Conservation (phyloP, 2,888 invertebrate genomes). For the Dryadula phaetusa region DNA sequence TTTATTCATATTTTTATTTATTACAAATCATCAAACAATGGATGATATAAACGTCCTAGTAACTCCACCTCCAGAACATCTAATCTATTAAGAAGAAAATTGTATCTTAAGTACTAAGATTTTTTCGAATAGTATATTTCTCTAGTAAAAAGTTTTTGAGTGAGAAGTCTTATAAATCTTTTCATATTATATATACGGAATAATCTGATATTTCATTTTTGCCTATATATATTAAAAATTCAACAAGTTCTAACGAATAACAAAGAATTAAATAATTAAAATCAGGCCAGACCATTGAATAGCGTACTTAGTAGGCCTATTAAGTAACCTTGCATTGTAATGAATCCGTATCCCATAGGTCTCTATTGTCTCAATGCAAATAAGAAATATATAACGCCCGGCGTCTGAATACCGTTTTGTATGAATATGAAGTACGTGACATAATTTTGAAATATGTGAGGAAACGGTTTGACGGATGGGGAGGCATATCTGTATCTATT, state of each 20-base stretch:
- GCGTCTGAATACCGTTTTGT: slow-evolving; percentile 29
- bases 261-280: neutral
- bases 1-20: no score
- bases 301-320: slow-evolving; percentile 9
- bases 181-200: no score
- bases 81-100: no score
- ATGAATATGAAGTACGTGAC: slow-evolving; percentile 36
- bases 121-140: no score
- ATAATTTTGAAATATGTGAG: slow-evolving; percentile 18
- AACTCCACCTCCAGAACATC: no score
- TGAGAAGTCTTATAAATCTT: no score
- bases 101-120: no score
- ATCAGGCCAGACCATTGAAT: neutral
- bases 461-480: neutral
- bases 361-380: slow-evolving; percentile 38
- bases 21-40: no score
- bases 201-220: neutral
- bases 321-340: slow-evolving; percentile 20
- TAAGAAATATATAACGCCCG: slow-evolving; percentile 26
- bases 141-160: no score
- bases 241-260: neutral
- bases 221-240: no score
- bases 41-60: no score
- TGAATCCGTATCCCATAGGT: slow-evolving; percentile 30
- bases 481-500: neutral